phyloP scores from a whole-genome alignment of 1,140 invertebrate species.

The Zelostemma sp. region DNA sequence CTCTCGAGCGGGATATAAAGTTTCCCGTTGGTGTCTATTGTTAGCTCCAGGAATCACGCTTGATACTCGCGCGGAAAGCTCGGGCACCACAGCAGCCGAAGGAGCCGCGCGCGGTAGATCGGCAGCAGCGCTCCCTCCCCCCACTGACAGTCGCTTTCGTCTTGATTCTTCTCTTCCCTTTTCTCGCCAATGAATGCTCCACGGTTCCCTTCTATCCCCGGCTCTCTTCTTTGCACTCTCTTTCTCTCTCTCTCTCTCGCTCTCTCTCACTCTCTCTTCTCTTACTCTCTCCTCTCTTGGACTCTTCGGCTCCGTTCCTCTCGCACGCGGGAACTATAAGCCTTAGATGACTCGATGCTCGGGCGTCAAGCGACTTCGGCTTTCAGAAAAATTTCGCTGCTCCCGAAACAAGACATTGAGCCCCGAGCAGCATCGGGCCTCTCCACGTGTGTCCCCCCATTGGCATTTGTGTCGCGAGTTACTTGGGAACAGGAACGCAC shows the following conservation, averaged over 20 bases:
- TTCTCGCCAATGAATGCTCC: slow-evolving; percentile 19
- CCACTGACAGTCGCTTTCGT: not conserved
- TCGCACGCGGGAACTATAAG: too few relatives aligned
- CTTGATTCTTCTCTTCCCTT: slow-evolving; percentile 41
- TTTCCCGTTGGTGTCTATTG: too few relatives aligned
- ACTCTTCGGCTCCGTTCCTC: slow-evolving; percentile 61
- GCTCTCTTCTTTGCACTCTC: slow-evolving; percentile 24
- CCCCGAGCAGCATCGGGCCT: slow-evolving; percentile 4
- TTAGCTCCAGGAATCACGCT: slow-evolving; percentile 8
- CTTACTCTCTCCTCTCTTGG: slow-evolving; percentile 38
- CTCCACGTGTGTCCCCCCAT: slow-evolving; percentile 46
- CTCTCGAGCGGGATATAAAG: too few relatives aligned
- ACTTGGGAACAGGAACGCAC: slow-evolving; percentile 33
- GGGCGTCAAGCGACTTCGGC: too few relatives aligned
- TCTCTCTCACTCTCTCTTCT: too few relatives aligned
- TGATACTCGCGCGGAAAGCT: slow-evolving; percentile 32
- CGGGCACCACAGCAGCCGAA: slow-evolving; percentile 20
- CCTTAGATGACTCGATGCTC: too few relatives aligned
- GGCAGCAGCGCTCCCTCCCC: slow-evolving; percentile 40
- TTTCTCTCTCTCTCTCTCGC: too few relatives aligned
- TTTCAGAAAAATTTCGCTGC: too few relatives aligned
- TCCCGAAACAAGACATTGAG: too few relatives aligned
- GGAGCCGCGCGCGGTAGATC: slow-evolving; percentile 31
- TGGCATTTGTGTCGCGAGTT: slow-evolving; percentile 39
- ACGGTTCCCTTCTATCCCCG: slow-evolving; percentile 10